Evolutionary conservation across 1,140 invertebrate species (phyloP), one percentile per base, ranked within the genome.

Genomic region (Alviniconcha marisindica): DNA sequence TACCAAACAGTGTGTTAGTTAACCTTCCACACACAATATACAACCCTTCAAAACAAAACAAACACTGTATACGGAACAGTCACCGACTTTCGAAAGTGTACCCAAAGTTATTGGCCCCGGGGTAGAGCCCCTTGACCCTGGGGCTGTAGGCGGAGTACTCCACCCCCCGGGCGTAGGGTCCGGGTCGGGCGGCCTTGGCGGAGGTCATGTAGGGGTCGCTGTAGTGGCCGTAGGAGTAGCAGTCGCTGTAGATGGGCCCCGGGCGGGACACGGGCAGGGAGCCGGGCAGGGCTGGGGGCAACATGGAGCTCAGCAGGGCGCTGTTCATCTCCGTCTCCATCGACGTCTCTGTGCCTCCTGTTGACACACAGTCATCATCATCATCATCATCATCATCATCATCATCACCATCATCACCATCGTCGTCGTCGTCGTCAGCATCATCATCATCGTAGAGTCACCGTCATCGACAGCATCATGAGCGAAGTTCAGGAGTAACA

Each of bases 201-300:
- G 78, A n/a, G 73, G 83, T 81, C 71, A 84, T 84, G 24, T 71
- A 77, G 81, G 73, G 77, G 44, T 71, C 54, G 24, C 48, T 69
- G 42, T 86, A 86, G 42, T 82, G 82, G n/a, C 69, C n/a, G 74
- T 86, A 86, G 3, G 82, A 63, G 76, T 84, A 86, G 48, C 85
- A 80, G 18, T 83, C 85, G 15, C 78, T 81, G 82, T 86, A 86
- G 40, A 80, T 78, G 44, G 83, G 78, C n/a, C 69, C 51, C 5
- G 82, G 77, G 12, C 82, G 78, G 24, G 76, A 77, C 48, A 33
- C 85, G 40, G 54, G 87, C 54, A 83, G 87, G 73, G 69, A 87
- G 44, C 80, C 87, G 1, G 82, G 71, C 40, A 85, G 85, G 40
- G 69, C 85, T 73, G 87, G 84, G 40, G 84, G 80, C 44, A 84